Evolutionary conservation across 2,888 invertebrate genomes (phyloP), one percentile per base, ranked within the genome.

Genomic region (Trachelus troglodyta): DNA sequence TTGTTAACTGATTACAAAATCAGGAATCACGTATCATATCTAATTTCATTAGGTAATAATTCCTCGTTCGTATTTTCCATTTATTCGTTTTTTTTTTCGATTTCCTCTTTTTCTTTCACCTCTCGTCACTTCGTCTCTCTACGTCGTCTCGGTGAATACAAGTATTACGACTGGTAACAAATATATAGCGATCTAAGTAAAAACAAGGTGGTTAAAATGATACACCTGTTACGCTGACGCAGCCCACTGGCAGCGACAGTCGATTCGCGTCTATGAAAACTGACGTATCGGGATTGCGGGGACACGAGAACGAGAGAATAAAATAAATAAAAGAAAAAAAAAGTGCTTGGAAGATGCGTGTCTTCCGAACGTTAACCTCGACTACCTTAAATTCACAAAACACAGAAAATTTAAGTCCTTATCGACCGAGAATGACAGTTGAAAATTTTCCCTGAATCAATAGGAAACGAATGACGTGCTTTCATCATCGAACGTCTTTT

Each of bases 1-100:
- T 85, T 82, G 81, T 84, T 83, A 81, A 82, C 82, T 80, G 86
- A 85, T 87, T 88, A 88, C 88, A 88, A 88, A 88, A 88, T 88
- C 87, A 88, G 87, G 87, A 88, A 87, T 87, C 84, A 82, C 82
- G 81, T 85, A 84, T 81, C 73, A 1, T 71, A 71, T 71, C 31
- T 71, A 71, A 71, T 34, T 31, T 71, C 34, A 71, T 71, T 71
- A 31, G 71, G 71, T 31, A 15, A 33, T 71, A 71, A 71, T 56
- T 23, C 71, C 71, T 71, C 34, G 76, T 77, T 23, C 23, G 0
- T 9, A 23, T 56, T 56, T 56, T 56, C 2, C 23, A 23, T 23
- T 56, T 23, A 23, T 35, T 37, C 33, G n/a, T 31, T 9, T 40
- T 11, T 35, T 71, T 12, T 74, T 23, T 74, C 30, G 11, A 33